Evolutionary conservation across 2,797 vertebrate genomes (phyloP).

Genomic region (Buceros bicornis): DNA sequence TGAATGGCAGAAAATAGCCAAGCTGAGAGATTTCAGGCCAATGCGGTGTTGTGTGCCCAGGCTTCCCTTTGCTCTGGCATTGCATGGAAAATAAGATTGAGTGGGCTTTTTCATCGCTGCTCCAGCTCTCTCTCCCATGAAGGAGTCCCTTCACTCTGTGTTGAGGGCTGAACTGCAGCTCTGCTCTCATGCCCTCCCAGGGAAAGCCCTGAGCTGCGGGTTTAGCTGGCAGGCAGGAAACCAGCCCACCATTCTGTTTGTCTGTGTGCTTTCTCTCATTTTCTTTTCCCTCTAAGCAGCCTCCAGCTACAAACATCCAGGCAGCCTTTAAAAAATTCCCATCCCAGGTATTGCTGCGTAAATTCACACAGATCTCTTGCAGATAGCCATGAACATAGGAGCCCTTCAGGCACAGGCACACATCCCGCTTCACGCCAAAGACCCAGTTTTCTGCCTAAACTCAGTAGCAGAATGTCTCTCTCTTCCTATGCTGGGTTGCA

Average conservation of each 20-base stretch:
- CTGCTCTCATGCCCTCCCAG: neutral
- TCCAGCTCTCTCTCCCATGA: neutral
- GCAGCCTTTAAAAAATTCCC: neutral
- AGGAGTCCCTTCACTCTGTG: neutral
- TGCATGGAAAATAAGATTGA: neutral
- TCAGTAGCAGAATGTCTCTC: neutral
- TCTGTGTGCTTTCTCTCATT: neutral
- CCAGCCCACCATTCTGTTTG: neutral
- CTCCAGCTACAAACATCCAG: neutral
- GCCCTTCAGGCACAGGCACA: fast-evolving
- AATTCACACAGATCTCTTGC: neutral
- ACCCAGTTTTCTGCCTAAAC: neutral
- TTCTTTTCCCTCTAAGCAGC: neutral
- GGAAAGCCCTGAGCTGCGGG: neutral
- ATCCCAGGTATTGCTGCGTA: neutral
- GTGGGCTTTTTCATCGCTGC: neutral
- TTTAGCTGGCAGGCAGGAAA: neutral
- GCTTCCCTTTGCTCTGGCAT: neutral
- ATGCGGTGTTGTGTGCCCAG: fast-evolving
- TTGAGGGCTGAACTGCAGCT: neutral
- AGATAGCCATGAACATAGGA: fast-evolving
- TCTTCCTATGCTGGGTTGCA: neutral
- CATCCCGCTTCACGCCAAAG: neutral
- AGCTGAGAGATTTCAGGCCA: neutral
- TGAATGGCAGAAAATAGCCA: neutral